These are phyloP conservation scores for Triops cancriformis DNA, from an alignment of 1,140 invertebrate genomes.

Conservation along the genomic window DNA sequence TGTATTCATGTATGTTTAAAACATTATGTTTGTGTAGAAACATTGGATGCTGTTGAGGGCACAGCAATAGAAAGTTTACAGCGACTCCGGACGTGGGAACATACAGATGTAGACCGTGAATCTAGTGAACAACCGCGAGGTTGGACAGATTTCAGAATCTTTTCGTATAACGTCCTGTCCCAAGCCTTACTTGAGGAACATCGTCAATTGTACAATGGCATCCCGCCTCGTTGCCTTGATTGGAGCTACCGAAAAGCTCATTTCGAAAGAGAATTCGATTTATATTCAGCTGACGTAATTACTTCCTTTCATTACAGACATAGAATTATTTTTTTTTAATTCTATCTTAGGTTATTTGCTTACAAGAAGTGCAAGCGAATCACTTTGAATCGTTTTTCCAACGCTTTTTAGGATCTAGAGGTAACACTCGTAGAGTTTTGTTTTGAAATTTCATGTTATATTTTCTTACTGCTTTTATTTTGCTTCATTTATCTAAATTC, in stretches of 20 bases:
- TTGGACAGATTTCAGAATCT: conserved; percentile 37
- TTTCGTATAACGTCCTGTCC: conserved; percentile 82
- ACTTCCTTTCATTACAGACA: conserved; percentile 21
- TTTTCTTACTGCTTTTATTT: conserved; percentile 1
- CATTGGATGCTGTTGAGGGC: no score
- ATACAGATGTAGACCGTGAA: not conserved
- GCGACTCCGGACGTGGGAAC: not conserved
- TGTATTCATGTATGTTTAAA: no score
- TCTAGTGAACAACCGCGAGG: not conserved
- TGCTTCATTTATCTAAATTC: not conserved
- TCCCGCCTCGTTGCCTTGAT: conserved; percentile 48
- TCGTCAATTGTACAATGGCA: conserved; percentile 59
- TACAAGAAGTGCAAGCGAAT: conserved; percentile 78
- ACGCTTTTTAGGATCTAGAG: conserved; percentile 36
- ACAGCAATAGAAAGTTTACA: no score
- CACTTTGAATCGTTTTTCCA: conserved; percentile 56
- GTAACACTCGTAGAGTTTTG: conserved; percentile 25
- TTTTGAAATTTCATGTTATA: not conserved
- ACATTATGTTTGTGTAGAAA: no score
- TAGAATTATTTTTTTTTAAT: conserved; percentile 28
- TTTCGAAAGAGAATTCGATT: conserved; percentile 60
- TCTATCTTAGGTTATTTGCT: conserved; percentile 58
- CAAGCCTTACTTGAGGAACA: conserved; percentile 70
- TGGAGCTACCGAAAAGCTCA: conserved; percentile 61
- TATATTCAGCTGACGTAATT: conserved; percentile 63